Percentiles rank a stretch among this genome's conserved stretches.
Conservation (phyloP, 2,888 invertebrate genomes). For the Romanomermis culicivorax region DNA sequence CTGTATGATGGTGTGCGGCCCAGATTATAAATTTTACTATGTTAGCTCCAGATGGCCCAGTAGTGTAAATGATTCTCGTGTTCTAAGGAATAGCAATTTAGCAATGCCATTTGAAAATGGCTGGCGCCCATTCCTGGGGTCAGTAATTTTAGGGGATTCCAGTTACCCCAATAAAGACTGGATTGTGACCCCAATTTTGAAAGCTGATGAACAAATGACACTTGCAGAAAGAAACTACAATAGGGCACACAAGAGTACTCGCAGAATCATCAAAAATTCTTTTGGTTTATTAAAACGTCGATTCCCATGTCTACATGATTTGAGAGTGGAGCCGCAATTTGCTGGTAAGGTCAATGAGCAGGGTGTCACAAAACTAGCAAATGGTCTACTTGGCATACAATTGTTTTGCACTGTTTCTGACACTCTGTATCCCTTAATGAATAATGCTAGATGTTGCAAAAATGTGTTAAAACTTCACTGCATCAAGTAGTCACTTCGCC, state of each 20-base stretch:
- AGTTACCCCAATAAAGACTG: not conserved
- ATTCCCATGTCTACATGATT: not conserved
- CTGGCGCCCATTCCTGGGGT: not conserved
- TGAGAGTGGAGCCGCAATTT: not conserved
- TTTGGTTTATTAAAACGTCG: not conserved
- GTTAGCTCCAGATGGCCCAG: too few relatives aligned
- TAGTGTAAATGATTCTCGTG: too few relatives aligned
- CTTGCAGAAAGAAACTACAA: not conserved
- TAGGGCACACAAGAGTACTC: not conserved
- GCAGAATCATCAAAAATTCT: not conserved
- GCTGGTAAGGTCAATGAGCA: not conserved
- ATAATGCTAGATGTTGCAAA: too few relatives aligned
- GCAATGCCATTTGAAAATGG: not conserved
- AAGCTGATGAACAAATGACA: not conserved
- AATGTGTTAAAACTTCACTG: too few relatives aligned
- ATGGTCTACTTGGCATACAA: too few relatives aligned
- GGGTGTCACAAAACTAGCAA: too few relatives aligned
- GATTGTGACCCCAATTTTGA: not conserved
- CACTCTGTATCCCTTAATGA: too few relatives aligned
- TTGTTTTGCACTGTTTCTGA: too few relatives aligned
- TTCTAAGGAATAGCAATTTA: too few relatives aligned
- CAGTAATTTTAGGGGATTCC: not conserved
- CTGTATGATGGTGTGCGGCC: too few relatives aligned
- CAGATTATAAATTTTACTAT: too few relatives aligned
- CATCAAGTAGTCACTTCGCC: too few relatives aligned